Evolutionary conservation across 2,113 vertebrate species (phyloP).

Genomic region (Formicarius rufipectus): DNA sequence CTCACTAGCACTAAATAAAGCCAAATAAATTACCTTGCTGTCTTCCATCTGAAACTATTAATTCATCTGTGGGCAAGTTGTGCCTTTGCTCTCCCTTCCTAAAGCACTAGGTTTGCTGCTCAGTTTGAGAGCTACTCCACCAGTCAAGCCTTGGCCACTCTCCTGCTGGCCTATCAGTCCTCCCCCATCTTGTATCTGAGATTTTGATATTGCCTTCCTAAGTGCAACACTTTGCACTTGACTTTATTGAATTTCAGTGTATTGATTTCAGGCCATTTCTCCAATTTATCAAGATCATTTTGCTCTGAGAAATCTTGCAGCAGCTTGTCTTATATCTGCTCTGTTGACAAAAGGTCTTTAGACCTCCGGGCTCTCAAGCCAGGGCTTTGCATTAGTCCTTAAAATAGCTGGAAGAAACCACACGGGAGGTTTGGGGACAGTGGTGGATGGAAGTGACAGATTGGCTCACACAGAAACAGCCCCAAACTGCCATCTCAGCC

Average conservation of each 20-base stretch:
- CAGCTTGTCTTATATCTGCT: constrained; percentile 34
- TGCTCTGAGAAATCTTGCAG: constrained; percentile 50
- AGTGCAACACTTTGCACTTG: constrained; percentile 54
- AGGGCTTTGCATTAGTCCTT: not conserved
- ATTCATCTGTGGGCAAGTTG: not conserved
- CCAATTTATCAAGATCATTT: constrained; percentile 66
- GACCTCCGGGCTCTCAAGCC: constrained; percentile 4
- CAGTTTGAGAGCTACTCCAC: constrained; percentile 17
- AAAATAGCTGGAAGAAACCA: not conserved
- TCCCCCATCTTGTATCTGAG: not conserved
- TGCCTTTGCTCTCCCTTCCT: constrained; percentile 7
- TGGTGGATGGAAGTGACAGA: not conserved
- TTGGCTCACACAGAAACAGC: not conserved
- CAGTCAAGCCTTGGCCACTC: not conserved
- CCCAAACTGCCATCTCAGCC: not conserved
- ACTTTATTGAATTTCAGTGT: constrained; percentile 60
- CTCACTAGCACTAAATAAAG: constrained; percentile 18
- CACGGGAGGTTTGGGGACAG: not conserved
- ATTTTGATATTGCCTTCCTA: constrained; percentile 18
- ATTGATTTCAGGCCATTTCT: constrained; percentile 63
- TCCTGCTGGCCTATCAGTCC: constrained; percentile 14
- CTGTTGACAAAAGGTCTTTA: constrained; percentile 47
- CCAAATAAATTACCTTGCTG: constrained; percentile 31
- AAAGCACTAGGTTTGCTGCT: constrained; percentile 12
- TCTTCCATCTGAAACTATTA: not conserved